These are phyloP conservation scores for Cotesia glomerata DNA, from an alignment of 1,140 invertebrate species.

Conservation along the genomic window DNA sequence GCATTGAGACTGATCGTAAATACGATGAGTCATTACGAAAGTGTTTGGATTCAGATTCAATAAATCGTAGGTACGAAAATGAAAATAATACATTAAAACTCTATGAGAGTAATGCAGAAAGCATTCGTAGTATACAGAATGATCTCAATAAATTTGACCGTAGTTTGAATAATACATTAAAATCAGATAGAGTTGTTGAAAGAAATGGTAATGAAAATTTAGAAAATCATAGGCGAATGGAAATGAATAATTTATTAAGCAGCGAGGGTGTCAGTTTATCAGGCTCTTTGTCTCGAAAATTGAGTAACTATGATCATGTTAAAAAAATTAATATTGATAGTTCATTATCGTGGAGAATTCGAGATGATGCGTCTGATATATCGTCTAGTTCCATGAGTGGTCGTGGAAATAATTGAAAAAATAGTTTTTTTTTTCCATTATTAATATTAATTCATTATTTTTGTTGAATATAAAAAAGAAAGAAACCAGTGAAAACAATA, in stretches of 20 bases:
- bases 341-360: slow-evolving; percentile 47
- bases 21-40: slow-evolving; percentile 50
- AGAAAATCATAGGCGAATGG: slow-evolving; percentile 46
- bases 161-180: slow-evolving; percentile 52
- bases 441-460: slow-evolving; percentile 9
- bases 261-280: slow-evolving; percentile 48
- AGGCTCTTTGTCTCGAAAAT: slow-evolving; percentile 47
- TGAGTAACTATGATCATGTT: slow-evolving; percentile 52
- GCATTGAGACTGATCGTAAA: slow-evolving; percentile 46
- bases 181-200: slow-evolving; percentile 48
- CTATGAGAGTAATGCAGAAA: slow-evolving; percentile 48
- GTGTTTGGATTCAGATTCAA: slow-evolving; percentile 48
- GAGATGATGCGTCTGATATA: slow-evolving; percentile 47
- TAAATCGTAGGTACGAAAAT: slow-evolving; percentile 55
- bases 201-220: slow-evolving; percentile 52
- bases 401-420: slow-evolving; percentile 46
- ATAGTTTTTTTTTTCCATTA: neutral
- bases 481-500: too few species aligned
- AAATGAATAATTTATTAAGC: slow-evolving; percentile 35
- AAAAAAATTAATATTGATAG: slow-evolving; percentile 45
- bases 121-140: slow-evolving; percentile 53
- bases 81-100: slow-evolving; percentile 49
- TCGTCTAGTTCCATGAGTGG: slow-evolving; percentile 50
- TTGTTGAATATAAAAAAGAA: neutral
- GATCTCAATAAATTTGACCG: slow-evolving; percentile 57